These are phyloP conservation scores for Mythimna albipuncta DNA, from an alignment of 2,888 invertebrate genomes.

Conservation along the genomic window DNA sequence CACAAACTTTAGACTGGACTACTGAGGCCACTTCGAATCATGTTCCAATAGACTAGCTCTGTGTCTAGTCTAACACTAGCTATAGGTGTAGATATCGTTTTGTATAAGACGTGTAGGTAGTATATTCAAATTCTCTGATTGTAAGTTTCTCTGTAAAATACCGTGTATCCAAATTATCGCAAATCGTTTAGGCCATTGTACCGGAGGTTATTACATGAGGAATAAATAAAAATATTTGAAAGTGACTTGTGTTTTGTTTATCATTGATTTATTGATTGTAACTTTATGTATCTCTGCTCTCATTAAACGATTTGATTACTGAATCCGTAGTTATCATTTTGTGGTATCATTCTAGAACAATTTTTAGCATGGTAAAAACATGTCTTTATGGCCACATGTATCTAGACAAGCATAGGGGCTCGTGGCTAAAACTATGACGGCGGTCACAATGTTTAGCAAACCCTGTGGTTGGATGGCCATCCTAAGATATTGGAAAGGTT, in stretches of 20 bases:
- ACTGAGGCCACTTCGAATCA: constrained; percentile 69
- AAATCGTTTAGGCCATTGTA: constrained; percentile 82
- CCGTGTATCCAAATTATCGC: constrained; percentile 82
- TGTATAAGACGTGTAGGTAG: constrained; percentile 88
- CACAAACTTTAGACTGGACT: constrained; percentile 64
- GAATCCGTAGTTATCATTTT: constrained; percentile 26
- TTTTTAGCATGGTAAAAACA: not conserved
- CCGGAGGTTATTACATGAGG: constrained; percentile 82
- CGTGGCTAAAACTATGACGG: no score
- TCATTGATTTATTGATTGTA: constrained; percentile 60
- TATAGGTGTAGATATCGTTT: constrained; percentile 88
- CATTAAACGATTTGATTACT: constrained; percentile 59
- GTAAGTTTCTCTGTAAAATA: constrained; percentile 79
- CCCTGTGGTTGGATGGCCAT: no score
- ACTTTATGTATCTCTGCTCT: constrained; percentile 61
- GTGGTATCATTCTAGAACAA: not conserved
- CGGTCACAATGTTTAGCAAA: no score
- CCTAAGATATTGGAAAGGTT: no score
- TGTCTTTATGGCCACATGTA: no score
- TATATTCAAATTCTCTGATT: constrained; percentile 84
- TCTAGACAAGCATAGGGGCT: no score
- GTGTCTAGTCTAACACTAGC: constrained; percentile 80
- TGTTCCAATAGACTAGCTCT: constrained; percentile 83
- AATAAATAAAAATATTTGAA: constrained; percentile 80
- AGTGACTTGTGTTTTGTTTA: constrained; percentile 68